Percentiles rank a stretch among this genome's conserved stretches.
Conservation (phyloP, 1,140 invertebrate genomes). For the Hesperophylax magnus region DNA sequence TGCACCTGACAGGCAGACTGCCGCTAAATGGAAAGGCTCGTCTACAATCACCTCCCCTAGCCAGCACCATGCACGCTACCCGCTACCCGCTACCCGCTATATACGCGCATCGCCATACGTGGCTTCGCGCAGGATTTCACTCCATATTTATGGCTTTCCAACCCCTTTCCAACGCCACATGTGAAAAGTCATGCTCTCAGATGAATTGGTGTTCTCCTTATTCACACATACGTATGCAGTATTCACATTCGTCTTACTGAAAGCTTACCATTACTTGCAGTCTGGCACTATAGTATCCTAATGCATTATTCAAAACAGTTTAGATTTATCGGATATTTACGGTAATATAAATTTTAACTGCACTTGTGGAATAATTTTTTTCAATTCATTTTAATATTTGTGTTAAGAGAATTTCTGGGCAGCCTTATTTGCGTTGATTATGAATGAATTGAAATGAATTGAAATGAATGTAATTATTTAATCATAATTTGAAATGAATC, state of each 20-base stretch:
- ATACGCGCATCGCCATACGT: background rate
- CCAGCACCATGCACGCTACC: background rate
- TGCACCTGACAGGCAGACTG: conserved; percentile 46
- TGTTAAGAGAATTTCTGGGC: too few relatives aligned
- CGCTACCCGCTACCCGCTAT: background rate
- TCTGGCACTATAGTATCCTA: too few relatives aligned
- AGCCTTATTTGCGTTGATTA: too few relatives aligned
- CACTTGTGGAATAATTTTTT: too few relatives aligned
- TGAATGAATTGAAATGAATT: too few relatives aligned
- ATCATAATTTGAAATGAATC: too few relatives aligned
- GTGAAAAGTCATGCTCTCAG: conserved; percentile 25
- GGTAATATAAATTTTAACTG: too few relatives aligned
- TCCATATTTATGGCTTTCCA: conserved; percentile 9
- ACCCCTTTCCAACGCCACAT: conserved; percentile 20
- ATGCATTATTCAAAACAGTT: too few relatives aligned
- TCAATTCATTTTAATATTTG: too few relatives aligned
- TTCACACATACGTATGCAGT: background rate
- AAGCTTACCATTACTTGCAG: too few relatives aligned
- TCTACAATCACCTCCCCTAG: conserved; percentile 7
- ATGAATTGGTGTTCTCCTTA: background rate
- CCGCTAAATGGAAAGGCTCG: conserved; percentile 37
- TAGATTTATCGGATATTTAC: too few relatives aligned
- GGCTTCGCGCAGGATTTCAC: conserved; percentile 29
- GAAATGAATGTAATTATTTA: too few relatives aligned
- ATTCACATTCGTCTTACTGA: background rate